Conservation (phyloP, 2,113 vertebrate species). For the Pituophis catenifer region DNA sequence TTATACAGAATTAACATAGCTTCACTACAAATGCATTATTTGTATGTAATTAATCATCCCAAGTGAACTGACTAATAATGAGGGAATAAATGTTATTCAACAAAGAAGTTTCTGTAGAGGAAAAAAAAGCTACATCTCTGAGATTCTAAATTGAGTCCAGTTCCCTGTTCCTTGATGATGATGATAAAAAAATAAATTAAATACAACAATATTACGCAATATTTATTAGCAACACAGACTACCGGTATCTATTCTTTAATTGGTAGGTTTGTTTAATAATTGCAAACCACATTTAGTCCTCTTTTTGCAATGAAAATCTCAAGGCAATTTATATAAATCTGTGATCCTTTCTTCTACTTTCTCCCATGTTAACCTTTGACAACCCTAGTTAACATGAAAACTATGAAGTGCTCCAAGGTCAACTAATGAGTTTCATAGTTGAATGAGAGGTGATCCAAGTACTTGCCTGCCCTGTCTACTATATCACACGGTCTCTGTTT, state of each 20-base stretch:
- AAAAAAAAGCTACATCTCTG: not conserved
- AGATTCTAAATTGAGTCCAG: not conserved
- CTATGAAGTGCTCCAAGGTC: not conserved
- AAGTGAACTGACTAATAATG: not conserved
- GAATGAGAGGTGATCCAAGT: not conserved
- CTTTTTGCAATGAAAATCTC: not conserved
- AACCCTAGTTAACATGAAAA: not conserved
- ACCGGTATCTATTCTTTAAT: not conserved
- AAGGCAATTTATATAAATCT: too few relatives aligned
- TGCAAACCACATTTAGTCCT: not conserved
- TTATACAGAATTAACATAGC: conserved; percentile 11
- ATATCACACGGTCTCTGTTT: not conserved
- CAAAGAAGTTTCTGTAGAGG: not conserved
- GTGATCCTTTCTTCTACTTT: not conserved
- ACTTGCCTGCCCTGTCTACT: not conserved
- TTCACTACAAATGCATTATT: conserved; percentile 2
- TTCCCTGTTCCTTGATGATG: not conserved
- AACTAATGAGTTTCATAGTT: not conserved
- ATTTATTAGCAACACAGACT: not conserved
- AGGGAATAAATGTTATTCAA: not conserved
- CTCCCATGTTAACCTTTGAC: not conserved
- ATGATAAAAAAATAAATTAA: not conserved
- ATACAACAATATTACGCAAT: not conserved
- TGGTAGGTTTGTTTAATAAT: not conserved
- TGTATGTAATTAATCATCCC: not conserved